These are phyloP conservation scores for Sternotherus odoratus DNA, from an alignment of 2,797 vertebrate genomes.

Conservation along the genomic window DNA sequence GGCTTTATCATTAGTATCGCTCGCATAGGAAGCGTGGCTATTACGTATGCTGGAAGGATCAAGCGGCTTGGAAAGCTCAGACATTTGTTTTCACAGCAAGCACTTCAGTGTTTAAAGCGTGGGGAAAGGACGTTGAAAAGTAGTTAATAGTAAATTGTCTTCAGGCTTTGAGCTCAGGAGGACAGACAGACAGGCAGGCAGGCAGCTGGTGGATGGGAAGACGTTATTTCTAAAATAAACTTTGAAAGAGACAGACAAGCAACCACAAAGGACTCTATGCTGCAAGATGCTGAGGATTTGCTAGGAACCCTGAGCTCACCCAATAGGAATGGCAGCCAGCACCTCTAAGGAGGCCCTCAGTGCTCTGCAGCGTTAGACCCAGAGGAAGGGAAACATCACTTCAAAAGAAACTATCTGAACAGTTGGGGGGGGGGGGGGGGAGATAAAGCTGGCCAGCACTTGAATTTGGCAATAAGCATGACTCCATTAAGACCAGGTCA, in stretches of 20 bases:
- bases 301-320: neutral
- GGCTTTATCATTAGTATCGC: neutral
- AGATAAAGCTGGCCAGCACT: neutral
- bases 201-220: neutral
- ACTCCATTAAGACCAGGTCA: constrained; percentile 1
- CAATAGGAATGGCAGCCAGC: neutral
- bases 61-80: neutral
- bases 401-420: constrained; percentile 13
- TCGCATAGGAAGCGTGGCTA: neutral
- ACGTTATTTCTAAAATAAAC: neutral
- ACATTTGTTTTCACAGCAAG: neutral
- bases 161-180: neutral
- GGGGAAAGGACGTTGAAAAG: neutral
- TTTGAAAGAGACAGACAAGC: neutral
- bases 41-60: neutral
- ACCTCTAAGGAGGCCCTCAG: neutral
- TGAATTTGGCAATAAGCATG: constrained; percentile 6
- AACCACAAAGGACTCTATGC: fast-evolving
- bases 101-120: neutral
- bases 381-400: constrained; percentile 1
- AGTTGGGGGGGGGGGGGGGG: neutral
- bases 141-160: neutral
- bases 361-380: neutral
- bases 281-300: neutral
- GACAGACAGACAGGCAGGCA: neutral